Conservation (phyloP, 2,113 vertebrate genomes). For the Psammodynastes pulverulentus region DNA sequence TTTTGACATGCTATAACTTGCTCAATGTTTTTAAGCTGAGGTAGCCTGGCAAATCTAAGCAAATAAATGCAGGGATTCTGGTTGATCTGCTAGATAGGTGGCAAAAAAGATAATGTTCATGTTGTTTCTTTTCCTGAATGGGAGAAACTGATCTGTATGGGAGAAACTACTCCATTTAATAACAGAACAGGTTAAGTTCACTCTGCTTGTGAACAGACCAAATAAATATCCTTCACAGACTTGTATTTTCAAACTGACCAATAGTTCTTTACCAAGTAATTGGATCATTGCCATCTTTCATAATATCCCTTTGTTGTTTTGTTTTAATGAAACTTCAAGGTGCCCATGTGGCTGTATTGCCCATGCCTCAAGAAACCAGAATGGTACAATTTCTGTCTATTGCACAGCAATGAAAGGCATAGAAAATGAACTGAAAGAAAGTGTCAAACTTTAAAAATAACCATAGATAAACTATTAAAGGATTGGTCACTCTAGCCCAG, state of each 20-base stretch:
- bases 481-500: background rate
- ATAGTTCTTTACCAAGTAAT: background rate
- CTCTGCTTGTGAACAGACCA: background rate
- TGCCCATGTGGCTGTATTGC: background rate
- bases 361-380: background rate
- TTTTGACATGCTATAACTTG: slow-evolving; percentile 6
- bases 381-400: background rate
- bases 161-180: background rate
- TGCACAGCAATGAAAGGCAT: background rate
- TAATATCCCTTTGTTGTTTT: background rate
- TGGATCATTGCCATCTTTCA: background rate
- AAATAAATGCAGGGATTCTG: background rate
- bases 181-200: background rate
- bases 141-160: background rate
- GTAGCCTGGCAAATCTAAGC: background rate
- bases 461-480: background rate
- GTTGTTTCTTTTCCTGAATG: background rate
- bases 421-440: background rate
- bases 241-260: background rate
- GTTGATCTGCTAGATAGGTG: background rate
- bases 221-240: background rate
- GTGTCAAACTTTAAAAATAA: background rate
- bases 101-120: too few species aligned
- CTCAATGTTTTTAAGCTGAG: background rate
- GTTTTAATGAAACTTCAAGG: background rate